Conservation (phyloP, 1,140 invertebrate species). For the Pomacea maculata region DNA sequence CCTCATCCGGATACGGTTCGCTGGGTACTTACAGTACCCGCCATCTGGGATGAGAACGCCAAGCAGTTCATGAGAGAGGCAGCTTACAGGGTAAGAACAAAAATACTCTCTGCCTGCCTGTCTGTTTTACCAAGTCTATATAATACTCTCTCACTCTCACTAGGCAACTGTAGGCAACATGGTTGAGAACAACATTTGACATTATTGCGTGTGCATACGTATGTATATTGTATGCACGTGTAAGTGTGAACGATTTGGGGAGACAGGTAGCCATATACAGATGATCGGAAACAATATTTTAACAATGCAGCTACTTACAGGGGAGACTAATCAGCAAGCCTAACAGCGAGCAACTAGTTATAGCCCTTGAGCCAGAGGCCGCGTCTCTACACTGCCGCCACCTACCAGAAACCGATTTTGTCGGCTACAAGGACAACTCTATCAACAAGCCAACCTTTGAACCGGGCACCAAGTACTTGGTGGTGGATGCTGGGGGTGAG, state of each 20-base stretch:
- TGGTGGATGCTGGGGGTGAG: slow-evolving; percentile 59
- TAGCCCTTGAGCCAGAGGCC: slow-evolving; percentile 59
- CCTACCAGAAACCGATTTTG: slow-evolving; percentile 53
- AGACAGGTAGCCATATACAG: too few relatives aligned
- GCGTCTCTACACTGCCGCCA: slow-evolving; percentile 57
- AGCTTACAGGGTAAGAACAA: slow-evolving; percentile 48
- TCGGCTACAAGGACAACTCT: slow-evolving; percentile 42
- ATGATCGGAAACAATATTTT: too few relatives aligned
- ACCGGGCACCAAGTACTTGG: slow-evolving; percentile 59
- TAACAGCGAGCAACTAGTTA: slow-evolving; percentile 57
- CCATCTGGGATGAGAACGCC: slow-evolving; percentile 61
- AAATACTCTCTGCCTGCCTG: neutral
- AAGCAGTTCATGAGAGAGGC: slow-evolving; percentile 63
- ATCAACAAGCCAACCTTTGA: slow-evolving; percentile 53
- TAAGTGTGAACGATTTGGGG: too few relatives aligned
- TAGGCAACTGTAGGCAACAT: neutral
- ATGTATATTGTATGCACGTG: too few relatives aligned
- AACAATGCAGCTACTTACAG: slow-evolving; percentile 23
- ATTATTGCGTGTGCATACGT: too few relatives aligned
- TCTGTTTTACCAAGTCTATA: neutral
- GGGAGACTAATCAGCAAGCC: slow-evolving; percentile 52
- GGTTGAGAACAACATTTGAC: too few relatives aligned
- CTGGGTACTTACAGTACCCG: slow-evolving; percentile 60
- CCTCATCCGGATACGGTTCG: slow-evolving; percentile 53
- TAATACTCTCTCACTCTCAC: neutral